Evolutionary conservation across 2,888 invertebrate species (phyloP).

Genomic region (Chrysodeixis includens): DNA sequence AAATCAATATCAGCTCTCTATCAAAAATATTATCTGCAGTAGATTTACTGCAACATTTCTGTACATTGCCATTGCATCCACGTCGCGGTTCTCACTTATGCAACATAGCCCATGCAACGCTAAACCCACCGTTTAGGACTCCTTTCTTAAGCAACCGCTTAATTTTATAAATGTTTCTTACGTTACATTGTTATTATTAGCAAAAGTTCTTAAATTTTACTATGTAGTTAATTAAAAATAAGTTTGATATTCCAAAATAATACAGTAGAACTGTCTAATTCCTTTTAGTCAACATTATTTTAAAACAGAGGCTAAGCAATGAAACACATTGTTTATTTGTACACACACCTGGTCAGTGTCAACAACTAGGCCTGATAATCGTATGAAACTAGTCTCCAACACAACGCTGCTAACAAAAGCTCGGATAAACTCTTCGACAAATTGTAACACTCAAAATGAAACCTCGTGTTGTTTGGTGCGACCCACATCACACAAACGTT

Average conservation of each 20-base stretch:
- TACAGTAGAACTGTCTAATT: too few relatives aligned
- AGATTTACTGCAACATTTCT: not conserved
- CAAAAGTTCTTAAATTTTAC: too few relatives aligned
- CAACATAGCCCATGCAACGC: conserved; percentile 28
- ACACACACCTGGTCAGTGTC: too few relatives aligned
- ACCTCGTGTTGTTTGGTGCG: not conserved
- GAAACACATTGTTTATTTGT: too few relatives aligned
- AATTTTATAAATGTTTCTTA: conserved; percentile 33
- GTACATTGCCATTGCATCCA: conserved; percentile 12
- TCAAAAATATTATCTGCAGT: not conserved
- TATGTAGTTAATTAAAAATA: too few relatives aligned
- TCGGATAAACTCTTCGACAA: not conserved
- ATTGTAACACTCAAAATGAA: not conserved
- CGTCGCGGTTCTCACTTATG: conserved; percentile 19
- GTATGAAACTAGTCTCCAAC: not conserved
- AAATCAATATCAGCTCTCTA: too few relatives aligned
- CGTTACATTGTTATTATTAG: not conserved
- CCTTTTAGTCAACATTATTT: too few relatives aligned
- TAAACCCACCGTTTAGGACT: conserved; percentile 24
- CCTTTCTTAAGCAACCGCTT: conserved; percentile 11
- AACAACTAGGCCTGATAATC: not conserved
- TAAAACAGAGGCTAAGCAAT: too few relatives aligned
- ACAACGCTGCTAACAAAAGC: not conserved
- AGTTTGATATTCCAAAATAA: too few relatives aligned
- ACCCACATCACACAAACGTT: conserved; percentile 3